A percentile compares a stretch with the other conserved stretches of the same genome.
Conservation (phyloP, 2,113 vertebrate species). For the Sebastes schlegelii region DNA sequence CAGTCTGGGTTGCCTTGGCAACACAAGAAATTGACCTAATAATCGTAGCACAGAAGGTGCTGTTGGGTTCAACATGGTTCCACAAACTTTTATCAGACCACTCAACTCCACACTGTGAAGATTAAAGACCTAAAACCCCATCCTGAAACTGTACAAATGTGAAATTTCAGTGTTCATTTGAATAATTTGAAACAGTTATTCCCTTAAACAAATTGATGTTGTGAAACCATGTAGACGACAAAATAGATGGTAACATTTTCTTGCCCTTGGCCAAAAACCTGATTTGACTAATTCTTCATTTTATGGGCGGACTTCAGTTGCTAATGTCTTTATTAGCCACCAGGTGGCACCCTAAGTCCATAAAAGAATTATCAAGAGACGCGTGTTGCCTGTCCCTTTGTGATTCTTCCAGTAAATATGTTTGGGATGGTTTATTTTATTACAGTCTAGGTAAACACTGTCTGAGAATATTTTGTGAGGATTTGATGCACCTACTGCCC, state of each 20-base stretch:
- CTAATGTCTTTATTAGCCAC: conserved; percentile 17
- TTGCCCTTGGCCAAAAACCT: not conserved
- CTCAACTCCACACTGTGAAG: not conserved
- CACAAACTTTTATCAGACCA: not conserved
- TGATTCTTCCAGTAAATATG: not conserved
- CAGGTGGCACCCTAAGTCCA: conserved; percentile 54
- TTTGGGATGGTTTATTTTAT: not conserved
- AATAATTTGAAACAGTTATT: not conserved
- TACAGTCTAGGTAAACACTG: not conserved
- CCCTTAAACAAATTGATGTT: not conserved
- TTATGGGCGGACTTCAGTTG: not conserved
- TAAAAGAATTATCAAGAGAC: not conserved
- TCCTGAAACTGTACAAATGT: not conserved
- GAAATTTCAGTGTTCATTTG: not conserved
- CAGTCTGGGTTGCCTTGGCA: conserved; percentile 2
- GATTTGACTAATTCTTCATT: not conserved
- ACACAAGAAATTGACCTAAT: not conserved
- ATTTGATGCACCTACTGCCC: not conserved
- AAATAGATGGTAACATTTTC: not conserved
- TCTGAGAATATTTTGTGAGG: not conserved
- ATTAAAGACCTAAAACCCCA: not conserved
- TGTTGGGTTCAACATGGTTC: conserved; percentile 7
- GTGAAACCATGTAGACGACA: conserved; percentile 3
- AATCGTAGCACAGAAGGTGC: not conserved
- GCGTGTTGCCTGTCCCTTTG: not conserved